A percentile compares a stretch with the other conserved stretches of the same genome.
phyloP scores from a whole-genome alignment of 2,888 invertebrate genomes.

The Meghimatium bilineatum region DNA sequence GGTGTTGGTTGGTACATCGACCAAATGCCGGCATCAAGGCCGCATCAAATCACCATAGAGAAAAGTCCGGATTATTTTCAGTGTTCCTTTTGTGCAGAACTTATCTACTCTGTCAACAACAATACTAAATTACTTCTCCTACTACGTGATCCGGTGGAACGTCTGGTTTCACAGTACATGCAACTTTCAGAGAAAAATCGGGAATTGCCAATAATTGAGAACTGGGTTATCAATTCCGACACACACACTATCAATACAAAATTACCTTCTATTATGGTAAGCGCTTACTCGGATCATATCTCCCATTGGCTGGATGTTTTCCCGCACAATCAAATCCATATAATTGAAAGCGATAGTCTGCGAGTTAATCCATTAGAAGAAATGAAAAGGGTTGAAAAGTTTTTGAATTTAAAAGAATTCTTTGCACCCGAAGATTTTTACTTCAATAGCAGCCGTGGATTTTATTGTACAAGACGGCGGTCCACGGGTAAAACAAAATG shows the following conservation, averaged over 20 bases:
- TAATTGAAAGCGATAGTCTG: slow-evolving; percentile 33
- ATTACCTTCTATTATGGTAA: slow-evolving; percentile 13
- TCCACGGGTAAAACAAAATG: slow-evolving; percentile 41
- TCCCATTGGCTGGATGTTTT: slow-evolving; percentile 27
- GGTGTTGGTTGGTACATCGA: slow-evolving; percentile 38
- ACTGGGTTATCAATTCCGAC: slow-evolving; percentile 27
- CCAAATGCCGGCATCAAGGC: slow-evolving; percentile 36
- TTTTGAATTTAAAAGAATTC: slow-evolving; percentile 28
- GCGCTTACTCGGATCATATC: slow-evolving; percentile 31
- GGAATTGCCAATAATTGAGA: slow-evolving; percentile 16
- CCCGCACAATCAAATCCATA: slow-evolving; percentile 34
- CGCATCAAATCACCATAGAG: slow-evolving; percentile 36
- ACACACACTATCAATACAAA: slow-evolving; percentile 12
- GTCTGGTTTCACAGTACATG: slow-evolving; percentile 48
- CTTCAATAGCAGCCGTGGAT: slow-evolving; percentile 33
- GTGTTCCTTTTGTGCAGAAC: background rate
- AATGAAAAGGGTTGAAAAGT: slow-evolving; percentile 38
- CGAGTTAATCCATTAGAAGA: slow-evolving; percentile 22
- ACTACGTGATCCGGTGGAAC: slow-evolving; percentile 43
- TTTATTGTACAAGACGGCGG: slow-evolving; percentile 34
- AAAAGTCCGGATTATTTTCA: slow-evolving; percentile 47
- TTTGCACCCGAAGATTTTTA: slow-evolving; percentile 30
- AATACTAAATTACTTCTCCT: slow-evolving; percentile 28
- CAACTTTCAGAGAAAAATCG: slow-evolving; percentile 34
- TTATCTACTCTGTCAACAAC: slow-evolving; percentile 12